A percentile compares a stretch with the other conserved stretches of the same genome.
phyloP scores from a whole-genome alignment of 2,113 vertebrate species.

The Oriolus oriolus region DNA sequence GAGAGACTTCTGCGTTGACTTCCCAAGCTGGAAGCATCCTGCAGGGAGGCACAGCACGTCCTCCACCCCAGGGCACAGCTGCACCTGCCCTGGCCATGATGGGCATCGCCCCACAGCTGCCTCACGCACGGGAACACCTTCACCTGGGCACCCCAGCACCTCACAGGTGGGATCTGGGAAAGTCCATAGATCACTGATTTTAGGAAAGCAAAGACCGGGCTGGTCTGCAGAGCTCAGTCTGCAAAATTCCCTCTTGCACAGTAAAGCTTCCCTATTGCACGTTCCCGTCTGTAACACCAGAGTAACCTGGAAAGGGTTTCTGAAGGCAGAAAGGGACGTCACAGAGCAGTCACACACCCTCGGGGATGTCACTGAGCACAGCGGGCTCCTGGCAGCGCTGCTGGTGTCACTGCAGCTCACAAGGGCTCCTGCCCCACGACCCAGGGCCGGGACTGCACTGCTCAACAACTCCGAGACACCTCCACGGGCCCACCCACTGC shows the following conservation, averaged over 20 bases:
- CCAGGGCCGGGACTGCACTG: accelerated
- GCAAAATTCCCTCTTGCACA: not conserved
- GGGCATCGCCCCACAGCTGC: not conserved
- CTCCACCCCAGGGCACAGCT: accelerated
- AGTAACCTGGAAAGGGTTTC: not conserved
- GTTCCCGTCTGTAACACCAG: accelerated
- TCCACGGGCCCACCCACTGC: not conserved
- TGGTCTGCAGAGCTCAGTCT: accelerated
- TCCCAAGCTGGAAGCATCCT: not conserved
- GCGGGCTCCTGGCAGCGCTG: accelerated
- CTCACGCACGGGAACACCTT: accelerated
- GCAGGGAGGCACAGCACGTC: accelerated
- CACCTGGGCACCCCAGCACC: not conserved
- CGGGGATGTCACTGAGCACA: not conserved
- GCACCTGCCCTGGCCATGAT: accelerated
- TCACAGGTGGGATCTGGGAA: accelerated
- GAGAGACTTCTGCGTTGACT: accelerated
- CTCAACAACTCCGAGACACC: not conserved
- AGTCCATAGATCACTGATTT: accelerated
- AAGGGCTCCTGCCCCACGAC: not conserved
- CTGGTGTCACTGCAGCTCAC: not conserved
- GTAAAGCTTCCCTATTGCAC: accelerated
- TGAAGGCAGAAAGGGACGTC: not conserved
- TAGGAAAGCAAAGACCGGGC: accelerated
- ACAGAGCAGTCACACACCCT: not conserved